Conservation (phyloP, 2,888 invertebrate species). For the Ormyrus nitidulus region DNA sequence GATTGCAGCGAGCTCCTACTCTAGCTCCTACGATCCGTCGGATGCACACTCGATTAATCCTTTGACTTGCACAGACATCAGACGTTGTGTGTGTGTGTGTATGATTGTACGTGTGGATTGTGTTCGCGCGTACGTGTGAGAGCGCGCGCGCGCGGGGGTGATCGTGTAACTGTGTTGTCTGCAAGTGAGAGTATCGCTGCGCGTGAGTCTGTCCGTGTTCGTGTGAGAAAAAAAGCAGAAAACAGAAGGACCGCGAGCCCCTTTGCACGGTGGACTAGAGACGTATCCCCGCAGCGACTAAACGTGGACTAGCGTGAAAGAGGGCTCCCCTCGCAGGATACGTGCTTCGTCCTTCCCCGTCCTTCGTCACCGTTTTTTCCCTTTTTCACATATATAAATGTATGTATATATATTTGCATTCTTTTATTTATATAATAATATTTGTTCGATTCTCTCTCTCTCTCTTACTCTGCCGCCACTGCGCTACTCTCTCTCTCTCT, state of each 20-base stretch:
- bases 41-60: constrained; percentile 26
- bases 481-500: neutral
- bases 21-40: constrained; percentile 17
- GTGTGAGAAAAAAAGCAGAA: constrained; percentile 30
- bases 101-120: no score
- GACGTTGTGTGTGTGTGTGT: no score
- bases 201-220: no score
- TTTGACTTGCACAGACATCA: constrained; percentile 17
- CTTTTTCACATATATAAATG: constrained; percentile 16
- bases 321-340: constrained; percentile 32
- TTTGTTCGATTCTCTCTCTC: constrained; percentile 36
- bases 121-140: no score
- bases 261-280: constrained; percentile 53
- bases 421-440: constrained; percentile 51
- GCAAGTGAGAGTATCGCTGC: no score
- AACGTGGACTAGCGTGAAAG: constrained; percentile 53
- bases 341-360: constrained; percentile 57
- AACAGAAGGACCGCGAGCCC: constrained; percentile 38
- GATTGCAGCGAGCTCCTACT: constrained; percentile 24
- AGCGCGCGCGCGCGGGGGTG: no score
- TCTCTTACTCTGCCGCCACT: neutral
- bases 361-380: constrained; percentile 30
- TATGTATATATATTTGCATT: constrained; percentile 47
- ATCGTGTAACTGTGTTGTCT: no score
- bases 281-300: constrained; percentile 33